Base-by-base conservation (phyloP, 2,797 vertebrate genomes). In the Hafferia zeledoni region DNA sequence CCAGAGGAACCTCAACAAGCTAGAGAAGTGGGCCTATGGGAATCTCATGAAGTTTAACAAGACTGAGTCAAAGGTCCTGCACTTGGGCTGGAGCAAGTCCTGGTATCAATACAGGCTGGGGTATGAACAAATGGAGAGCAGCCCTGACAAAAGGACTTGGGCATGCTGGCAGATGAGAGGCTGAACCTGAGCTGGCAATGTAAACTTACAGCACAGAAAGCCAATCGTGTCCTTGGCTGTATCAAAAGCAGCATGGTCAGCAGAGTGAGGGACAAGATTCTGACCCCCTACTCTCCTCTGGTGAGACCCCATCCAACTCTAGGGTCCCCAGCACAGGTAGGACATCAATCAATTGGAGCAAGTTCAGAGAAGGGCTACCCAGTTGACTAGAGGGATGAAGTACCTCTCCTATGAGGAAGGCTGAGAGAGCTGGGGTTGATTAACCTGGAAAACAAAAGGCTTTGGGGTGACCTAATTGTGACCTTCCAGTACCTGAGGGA, bases 131-230 rank as follows among this genome's bases (percentile, higher is more conserved):
- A 50, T 4, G 0, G 3, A 50, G 23, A 57, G 18, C 59, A 72
- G 59, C 4, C 18, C 31, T 64, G 13, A 1, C 0, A 0, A 39
- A 64, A 43, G 37, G 1, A 13, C 4, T 30, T 14, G 28, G 18
- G n/a, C 10, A 3, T 64, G 23, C 27, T 57, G 59, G 22, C 16
- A 9, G 50, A 10, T 2, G 43, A 43, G 43, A 49, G 22, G 31
- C 31, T 49, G 57, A 23, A 43, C 27, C 18, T 2, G 6, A 25
- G 20, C 13, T 23, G 11, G 25, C 49, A 1, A 4, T 31, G 49
- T 1, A 31, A 12, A 31, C 31, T 22, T 1, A 0, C 10, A 50
- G 13, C 18, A 27, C 50, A 57, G 5, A 50, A 1, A 17, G 37
- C 23, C 50, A 50, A 13, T 6, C 0, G 0, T 37, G 18, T 37